Conservation (phyloP, 92 coral and sea anemone genomes). For the Anthopleura xanthogrammica region DNA sequence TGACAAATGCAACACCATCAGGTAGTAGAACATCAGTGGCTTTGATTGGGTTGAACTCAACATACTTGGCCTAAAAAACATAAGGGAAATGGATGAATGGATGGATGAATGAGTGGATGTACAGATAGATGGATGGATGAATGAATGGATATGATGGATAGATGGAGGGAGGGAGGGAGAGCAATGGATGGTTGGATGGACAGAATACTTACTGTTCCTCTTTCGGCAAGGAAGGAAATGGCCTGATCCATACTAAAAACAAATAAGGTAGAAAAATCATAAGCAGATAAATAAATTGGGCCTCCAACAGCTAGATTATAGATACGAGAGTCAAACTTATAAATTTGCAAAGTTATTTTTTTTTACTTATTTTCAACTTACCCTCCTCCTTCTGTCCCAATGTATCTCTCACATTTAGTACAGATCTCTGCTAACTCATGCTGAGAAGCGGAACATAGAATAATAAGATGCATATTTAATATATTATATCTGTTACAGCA, state of each 20-base stretch:
- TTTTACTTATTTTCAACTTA: conserved; percentile 18
- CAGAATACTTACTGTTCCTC: conserved; percentile 77
- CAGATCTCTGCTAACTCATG: conserved; percentile 93
- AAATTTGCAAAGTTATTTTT: too few species aligned
- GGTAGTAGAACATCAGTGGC: conserved; percentile 77
- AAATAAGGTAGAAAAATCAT: not conserved
- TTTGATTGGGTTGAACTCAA: conserved; percentile 89
- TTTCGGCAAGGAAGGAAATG: conserved; percentile 88
- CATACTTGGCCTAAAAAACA: conserved; percentile 79
- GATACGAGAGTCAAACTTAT: too few species aligned
- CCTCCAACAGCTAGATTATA: too few species aligned
- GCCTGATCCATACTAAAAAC: conserved; percentile 88
- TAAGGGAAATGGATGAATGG: not conserved
- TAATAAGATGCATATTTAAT: too few species aligned
- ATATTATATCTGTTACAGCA: too few species aligned
- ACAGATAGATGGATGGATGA: not conserved
- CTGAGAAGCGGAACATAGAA: conserved; percentile 25
- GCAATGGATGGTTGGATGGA: not conserved
- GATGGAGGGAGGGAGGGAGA: not conserved
- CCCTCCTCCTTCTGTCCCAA: conserved; percentile 99
- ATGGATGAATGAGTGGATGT: not conserved
- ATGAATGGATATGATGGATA: not conserved
- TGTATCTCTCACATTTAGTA: conserved; percentile 87
- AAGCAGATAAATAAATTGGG: too few species aligned
- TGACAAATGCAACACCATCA: conserved; percentile 92